phyloP scores from a whole-genome alignment of 2,113 vertebrate genomes.

The Australoheros scitulus region DNA sequence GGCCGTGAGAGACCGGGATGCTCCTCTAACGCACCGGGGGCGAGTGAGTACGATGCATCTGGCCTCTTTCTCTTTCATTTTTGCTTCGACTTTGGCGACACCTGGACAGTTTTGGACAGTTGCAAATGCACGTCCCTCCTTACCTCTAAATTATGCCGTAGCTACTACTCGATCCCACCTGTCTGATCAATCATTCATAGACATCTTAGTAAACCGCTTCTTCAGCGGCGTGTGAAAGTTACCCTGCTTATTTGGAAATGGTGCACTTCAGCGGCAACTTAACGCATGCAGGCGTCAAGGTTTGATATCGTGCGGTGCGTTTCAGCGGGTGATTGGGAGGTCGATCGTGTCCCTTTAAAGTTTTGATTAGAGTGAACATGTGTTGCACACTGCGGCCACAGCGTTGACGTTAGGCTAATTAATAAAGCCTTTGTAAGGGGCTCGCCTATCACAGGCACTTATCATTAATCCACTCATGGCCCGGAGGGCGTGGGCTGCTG shows the following conservation, averaged over 20 bases:
- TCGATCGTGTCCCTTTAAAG: slow-evolving; percentile 59
- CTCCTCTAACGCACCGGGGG: slow-evolving; percentile 65
- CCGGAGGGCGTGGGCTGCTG: slow-evolving; percentile 67
- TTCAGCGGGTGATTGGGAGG: slow-evolving; percentile 23
- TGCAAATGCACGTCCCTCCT: background rate
- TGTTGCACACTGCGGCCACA: slow-evolving; percentile 53
- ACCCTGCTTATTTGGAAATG: slow-evolving; percentile 38
- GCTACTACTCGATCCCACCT: slow-evolving; percentile 58
- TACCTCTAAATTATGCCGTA: background rate
- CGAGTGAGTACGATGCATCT: slow-evolving; percentile 67
- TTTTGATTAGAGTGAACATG: slow-evolving; percentile 66
- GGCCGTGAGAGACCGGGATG: slow-evolving; percentile 69
- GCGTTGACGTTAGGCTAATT: slow-evolving; percentile 49
- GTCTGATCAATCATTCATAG: slow-evolving; percentile 69
- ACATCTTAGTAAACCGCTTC: slow-evolving; percentile 26
- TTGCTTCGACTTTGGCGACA: slow-evolving; percentile 19
- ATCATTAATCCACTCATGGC: slow-evolving; percentile 64
- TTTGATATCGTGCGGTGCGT: slow-evolving; percentile 22
- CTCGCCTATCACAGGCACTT: slow-evolving; percentile 50
- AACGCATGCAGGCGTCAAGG: slow-evolving; percentile 27
- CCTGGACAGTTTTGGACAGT: slow-evolving; percentile 10
- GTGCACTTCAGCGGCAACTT: slow-evolving; percentile 38
- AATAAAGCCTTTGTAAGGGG: slow-evolving; percentile 51
- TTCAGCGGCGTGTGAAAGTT: slow-evolving; percentile 60
- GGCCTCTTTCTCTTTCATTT: background rate